A percentile compares a stretch with the other conserved stretches of the same genome.
Evolutionary conservation across 2,797 vertebrate species (phyloP).

Genomic region (Thripadectes ignobilis): DNA sequence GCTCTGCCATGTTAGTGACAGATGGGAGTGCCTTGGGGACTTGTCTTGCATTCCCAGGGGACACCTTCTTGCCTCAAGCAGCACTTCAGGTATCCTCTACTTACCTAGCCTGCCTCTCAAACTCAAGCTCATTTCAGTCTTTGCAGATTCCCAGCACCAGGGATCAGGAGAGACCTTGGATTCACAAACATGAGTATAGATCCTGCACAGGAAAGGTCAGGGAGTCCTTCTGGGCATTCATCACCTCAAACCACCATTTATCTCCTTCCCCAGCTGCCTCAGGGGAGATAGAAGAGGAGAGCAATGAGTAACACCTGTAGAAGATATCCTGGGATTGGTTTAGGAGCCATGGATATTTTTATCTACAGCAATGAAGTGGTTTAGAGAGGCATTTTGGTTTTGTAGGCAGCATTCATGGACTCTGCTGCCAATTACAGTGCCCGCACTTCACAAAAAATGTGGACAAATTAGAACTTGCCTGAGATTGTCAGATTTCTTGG

Average conservation of each 20-base stretch:
- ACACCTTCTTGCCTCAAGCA: neutral
- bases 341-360: neutral
- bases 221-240: neutral
- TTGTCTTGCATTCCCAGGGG: neutral
- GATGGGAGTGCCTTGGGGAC: neutral
- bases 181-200: neutral
- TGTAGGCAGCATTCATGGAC: neutral
- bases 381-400: neutral
- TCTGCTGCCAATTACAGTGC: neutral
- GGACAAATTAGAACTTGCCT: neutral
- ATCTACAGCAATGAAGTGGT: neutral
- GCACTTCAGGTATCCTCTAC: neutral
- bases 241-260: neutral
- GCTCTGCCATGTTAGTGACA: neutral
- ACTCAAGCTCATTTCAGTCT: neutral
- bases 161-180: neutral
- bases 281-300: neutral
- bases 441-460: fast-evolving
- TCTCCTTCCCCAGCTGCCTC: neutral
- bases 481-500: neutral
- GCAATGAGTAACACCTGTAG: neutral
- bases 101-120: neutral
- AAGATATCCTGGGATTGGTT: neutral
- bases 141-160: neutral
- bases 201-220: neutral